Evolutionary conservation across 1,140 invertebrate species (phyloP), one percentile per base, ranked within the genome.

Genomic region (Dufourea novaeangliae): DNA sequence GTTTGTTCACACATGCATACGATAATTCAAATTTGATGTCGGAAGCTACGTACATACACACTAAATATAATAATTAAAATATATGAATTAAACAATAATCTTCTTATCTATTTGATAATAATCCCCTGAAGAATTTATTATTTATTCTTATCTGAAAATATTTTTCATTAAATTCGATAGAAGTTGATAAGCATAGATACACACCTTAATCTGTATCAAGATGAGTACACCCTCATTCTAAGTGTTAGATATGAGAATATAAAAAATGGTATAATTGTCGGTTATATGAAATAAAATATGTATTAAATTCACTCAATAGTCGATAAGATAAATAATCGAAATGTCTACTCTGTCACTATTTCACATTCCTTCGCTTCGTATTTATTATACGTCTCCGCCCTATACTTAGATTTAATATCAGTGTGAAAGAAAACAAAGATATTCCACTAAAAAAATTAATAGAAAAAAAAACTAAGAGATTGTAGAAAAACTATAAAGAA

Each of bases 91-190:
- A 4, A 12, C 4, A 34, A 37, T 39, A 61, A n/a, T 11, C 12
- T n/a, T 39, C 59, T 39, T 61, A 61, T 39, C 32, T 61, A 14
- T 37, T 39, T 39, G 34, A 61, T 61, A 32, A 73, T 34, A 54
- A 57, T 63, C 76, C 59, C n/a, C n/a, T n/a, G n/a, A n/a, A n/a
- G n/a, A 76, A 50, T 50, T 17, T n/a, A 50, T 50, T 44, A 14
- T n/a, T 50, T n/a, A 50, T 6, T 22, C 20, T 50, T 50, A 50
- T 50, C 46, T 50, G 8, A 0, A 50, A 50, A n/a, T n/a, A 6
- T 20, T 20, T 5, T 46, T 46, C 17, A 50, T 50, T 8, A 17
- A 50, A 7, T 50, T 50, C 8, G 20, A 50, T 50, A 46, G 20
- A n/a, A n/a, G 20, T 50, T n/a, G 20, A n/a, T n/a, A 50, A 50